Evolutionary conservation across 2,113 vertebrate species (phyloP), one percentile per base, ranked within the genome.

Genomic region (Pseudorhombus dupliciocellatus): DNA sequence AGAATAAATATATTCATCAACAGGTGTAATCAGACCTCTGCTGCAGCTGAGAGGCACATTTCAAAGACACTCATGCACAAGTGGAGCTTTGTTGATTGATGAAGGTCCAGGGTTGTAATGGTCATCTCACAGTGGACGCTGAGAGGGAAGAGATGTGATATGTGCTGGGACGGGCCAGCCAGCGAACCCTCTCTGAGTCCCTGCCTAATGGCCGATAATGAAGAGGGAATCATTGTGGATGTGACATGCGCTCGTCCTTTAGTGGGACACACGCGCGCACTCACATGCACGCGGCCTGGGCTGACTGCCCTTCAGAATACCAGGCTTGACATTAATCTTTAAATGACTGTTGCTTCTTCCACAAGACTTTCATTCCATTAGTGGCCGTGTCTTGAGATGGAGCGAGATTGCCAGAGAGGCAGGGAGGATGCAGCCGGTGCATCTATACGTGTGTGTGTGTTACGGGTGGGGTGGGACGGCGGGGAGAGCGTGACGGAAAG

Each of bases 351-450:
- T 87, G 88, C 83, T 85, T 92, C 90, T 90, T 87, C 85, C 70
- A 72, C 82, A 89, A 90, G 88, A 90, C 87, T 91, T 90, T 84
- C 86, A 92, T 90, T 92, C 87, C 86, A 93, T 94, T 91, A 92
- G 87, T 78, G 81, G 81, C 78, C 62, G 79, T 79, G 46, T 89
- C 85, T 84, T 84, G 86, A 84, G 85, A 91, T 87, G 80, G 76
- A 78, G 85, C 69, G 84, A 87, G 88, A 90, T 89, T 88, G 80
- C 84, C 54, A 64, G 63, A 66, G 75, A 86, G 67, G 70, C 70
- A 72, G 70, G 34, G 61, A 80, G 56, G 60, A 80, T 81, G 75
- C 66, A 84, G 61, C 48, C 68, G 48, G 66, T 55, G 12, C 37
- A 21, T 21, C 21, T 69, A 34, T 57, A n/a, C 71, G 26, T 56